A percentile compares a stretch with the other conserved stretches of the same genome.
Evolutionary conservation across 2,888 invertebrate genomes (phyloP).

Genomic region (Junonia oenone): DNA sequence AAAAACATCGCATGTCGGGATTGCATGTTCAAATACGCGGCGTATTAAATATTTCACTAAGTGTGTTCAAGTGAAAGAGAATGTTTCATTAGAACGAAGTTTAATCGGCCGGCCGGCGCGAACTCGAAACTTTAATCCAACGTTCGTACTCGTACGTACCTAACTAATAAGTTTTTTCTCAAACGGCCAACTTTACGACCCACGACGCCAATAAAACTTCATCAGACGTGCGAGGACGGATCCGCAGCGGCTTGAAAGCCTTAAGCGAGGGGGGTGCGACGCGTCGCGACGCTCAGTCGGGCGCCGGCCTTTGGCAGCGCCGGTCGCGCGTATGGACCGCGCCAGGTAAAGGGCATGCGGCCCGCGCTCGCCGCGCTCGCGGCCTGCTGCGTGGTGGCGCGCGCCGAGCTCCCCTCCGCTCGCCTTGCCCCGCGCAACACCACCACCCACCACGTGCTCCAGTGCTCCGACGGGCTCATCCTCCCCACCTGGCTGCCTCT

Average conservation of each 20-base stretch:
- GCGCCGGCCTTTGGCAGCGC: conserved; percentile 73
- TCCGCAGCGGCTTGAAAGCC: conserved; percentile 32
- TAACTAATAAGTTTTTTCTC: conserved; percentile 54
- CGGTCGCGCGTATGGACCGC: conserved; percentile 60
- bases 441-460: conserved; percentile 59
- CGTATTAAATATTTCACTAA: not conserved
- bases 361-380: conserved; percentile 73
- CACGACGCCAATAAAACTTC: conserved; percentile 61
- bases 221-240: conserved; percentile 39
- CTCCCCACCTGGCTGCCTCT: conserved; percentile 94
- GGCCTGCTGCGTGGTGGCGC: conserved; percentile 66
- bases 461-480: conserved; percentile 91
- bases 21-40: not conserved
- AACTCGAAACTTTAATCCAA: conserved; percentile 42
- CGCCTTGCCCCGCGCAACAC: conserved; percentile 57
- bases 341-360: conserved; percentile 71
- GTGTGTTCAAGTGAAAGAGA: not conserved
- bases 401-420: conserved; percentile 62
- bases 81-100: not conserved
- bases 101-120: conserved; percentile 18
- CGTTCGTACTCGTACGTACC: not conserved
- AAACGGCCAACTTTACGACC: conserved; percentile 48
- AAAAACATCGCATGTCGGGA: not conserved
- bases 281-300: conserved; percentile 61
- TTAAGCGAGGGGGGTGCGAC: conserved; percentile 32